Conservation (phyloP, 2,888 invertebrate genomes). For the Torymus texanus region DNA sequence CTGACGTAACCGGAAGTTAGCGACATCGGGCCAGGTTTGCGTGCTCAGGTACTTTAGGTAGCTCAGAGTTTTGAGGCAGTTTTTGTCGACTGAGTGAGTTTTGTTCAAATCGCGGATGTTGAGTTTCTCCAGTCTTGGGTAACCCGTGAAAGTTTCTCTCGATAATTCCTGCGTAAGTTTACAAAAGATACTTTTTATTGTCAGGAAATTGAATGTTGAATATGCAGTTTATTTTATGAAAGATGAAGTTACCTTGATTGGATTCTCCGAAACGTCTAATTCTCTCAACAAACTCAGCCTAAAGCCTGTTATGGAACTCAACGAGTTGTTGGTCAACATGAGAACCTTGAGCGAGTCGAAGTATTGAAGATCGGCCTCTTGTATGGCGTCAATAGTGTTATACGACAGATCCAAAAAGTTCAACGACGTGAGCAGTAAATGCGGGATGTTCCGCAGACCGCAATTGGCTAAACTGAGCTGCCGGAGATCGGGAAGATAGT, state of each 20-base stretch:
- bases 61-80: slow-evolving; percentile 81
- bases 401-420: slow-evolving; percentile 87
- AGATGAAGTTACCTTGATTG: slow-evolving; percentile 78
- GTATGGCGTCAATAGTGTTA: slow-evolving; percentile 84
- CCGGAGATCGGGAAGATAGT: slow-evolving; percentile 88
- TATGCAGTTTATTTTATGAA: too few species aligned
- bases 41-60: slow-evolving; percentile 83
- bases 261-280: slow-evolving; percentile 89
- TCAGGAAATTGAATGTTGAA: too few species aligned
- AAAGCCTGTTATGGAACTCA: slow-evolving; percentile 85
- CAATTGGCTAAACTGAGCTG: slow-evolving; percentile 86
- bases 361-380: slow-evolving; percentile 83
- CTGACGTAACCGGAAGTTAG: slow-evolving; percentile 84
- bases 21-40: slow-evolving; percentile 86
- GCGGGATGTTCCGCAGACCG: slow-evolving; percentile 86
- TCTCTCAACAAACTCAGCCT: slow-evolving; percentile 83
- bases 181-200: too few species aligned
- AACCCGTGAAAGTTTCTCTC: slow-evolving; percentile 83
- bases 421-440: slow-evolving; percentile 85
- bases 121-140: slow-evolving; percentile 84
- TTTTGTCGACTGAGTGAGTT: slow-evolving; percentile 85
- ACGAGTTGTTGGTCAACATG: slow-evolving; percentile 86
- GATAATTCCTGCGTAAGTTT: slow-evolving; percentile 78
- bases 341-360: slow-evolving; percentile 84
- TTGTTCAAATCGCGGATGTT: slow-evolving; percentile 85